Base-by-base conservation (phyloP, 2,113 vertebrate species). In the Seriola dumerili region DNA sequence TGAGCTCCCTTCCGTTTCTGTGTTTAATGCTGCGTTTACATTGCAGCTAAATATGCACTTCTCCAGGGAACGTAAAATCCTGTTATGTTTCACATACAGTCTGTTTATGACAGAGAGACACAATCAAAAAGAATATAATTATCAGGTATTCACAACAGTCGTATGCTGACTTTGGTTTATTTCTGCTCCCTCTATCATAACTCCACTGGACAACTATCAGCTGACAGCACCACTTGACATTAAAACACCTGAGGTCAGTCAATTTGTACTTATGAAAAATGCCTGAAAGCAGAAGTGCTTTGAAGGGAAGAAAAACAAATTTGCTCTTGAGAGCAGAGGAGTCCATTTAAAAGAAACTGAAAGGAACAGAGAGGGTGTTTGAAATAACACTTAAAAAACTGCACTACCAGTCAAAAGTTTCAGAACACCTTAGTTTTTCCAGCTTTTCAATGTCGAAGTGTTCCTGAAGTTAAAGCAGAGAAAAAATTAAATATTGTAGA, bases 251-350 rank as follows among this genome's bases (percentile, higher is more conserved):
- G 14, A 54, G 3, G 32, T n/a, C 64, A 68, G 25, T 62, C 4
- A 58, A 75, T 71, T 78, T 58, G 13, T 25, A 63, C 64, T 67
- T 29, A 21, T 64, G 57, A 65, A 62, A 67, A 79, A 72, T 11
- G 42, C 4, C 61, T 23, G 5, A 73, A 73, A 77, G 52, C 32
- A 50, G 21, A 54, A 16, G 4, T 11, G 34, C 46, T 66, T 76
- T 80, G 17, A 21, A 8, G 14, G 52, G 73, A 29, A 48, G 19
- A 9, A 52, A 80, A 67, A 52, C 10, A 46, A 62, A 81, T 42
- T n/a, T 50, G 57, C 16, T 65, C 50, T 29, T 44, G 64, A 72
- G 64, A 8, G 40, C 38, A 65, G 23, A 58, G 8, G 38, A 68
- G 17, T 5, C 17, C 9, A 72, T 65, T 40, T 14, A 40, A 50